These are phyloP conservation scores for Sciurus carolinensis DNA, from an alignment of 2,797 vertebrate species.

Conservation along the genomic window DNA sequence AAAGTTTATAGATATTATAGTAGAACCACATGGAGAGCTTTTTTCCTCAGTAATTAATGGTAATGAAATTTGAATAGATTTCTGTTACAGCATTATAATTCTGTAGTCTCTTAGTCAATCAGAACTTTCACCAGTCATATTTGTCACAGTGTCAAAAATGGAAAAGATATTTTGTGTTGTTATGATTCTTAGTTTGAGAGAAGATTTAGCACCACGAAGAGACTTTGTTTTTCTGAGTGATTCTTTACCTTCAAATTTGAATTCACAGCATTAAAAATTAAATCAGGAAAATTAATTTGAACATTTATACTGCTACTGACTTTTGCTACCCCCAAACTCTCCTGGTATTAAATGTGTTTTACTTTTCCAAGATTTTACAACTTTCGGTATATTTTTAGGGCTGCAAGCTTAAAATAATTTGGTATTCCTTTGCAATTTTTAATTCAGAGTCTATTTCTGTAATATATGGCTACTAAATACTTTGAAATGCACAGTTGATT, in stretches of 20 bases:
- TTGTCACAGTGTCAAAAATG: background rate
- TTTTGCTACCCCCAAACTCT: background rate
- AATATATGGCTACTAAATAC: background rate
- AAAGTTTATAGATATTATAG: background rate
- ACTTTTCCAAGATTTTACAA: background rate
- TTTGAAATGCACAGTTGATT: background rate
- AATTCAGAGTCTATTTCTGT: background rate
- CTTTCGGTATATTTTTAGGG: background rate
- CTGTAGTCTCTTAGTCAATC: background rate
- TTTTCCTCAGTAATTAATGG: background rate
- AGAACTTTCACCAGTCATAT: background rate
- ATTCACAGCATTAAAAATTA: background rate
- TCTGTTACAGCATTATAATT: background rate
- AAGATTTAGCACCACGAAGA: background rate
- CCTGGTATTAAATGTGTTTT: background rate
- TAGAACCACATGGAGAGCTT: background rate
- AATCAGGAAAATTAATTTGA: background rate
- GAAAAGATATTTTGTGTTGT: background rate
- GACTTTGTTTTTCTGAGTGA: background rate
- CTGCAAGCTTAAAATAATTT: background rate
- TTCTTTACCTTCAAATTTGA: constrained; percentile 22
- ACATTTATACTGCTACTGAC: background rate
- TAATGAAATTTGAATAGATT: background rate
- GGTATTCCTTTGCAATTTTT: background rate
- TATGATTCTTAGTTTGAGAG: background rate